Evolutionary conservation across 2,888 invertebrate genomes (phyloP).

Genomic region (Hirtodrosophila trivittata): DNA sequence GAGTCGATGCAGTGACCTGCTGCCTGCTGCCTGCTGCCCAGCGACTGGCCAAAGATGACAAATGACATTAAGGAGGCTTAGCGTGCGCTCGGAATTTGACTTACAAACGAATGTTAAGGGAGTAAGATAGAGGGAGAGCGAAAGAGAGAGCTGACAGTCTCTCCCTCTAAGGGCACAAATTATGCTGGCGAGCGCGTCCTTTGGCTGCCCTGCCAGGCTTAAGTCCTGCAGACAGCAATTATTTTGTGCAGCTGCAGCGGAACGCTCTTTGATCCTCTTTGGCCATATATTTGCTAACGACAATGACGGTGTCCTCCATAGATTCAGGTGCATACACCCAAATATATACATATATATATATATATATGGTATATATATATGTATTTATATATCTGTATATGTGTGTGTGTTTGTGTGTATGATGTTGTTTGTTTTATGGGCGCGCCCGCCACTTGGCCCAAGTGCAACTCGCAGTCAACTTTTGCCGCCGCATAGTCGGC

Average conservation of each 20-base stretch:
- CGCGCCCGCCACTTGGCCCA: constrained; percentile 72
- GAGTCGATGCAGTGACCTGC: not conserved
- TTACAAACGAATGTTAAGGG: constrained; percentile 37
- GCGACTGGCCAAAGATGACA: constrained; percentile 55
- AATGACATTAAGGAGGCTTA: constrained; percentile 72
- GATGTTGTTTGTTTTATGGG: constrained; percentile 72
- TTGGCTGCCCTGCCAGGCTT: constrained; percentile 13
- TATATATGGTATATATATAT: constrained; percentile 8
- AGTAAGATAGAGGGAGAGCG: not conserved
- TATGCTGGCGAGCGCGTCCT: constrained; percentile 31
- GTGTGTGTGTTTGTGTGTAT: constrained; percentile 36
- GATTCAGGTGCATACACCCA: constrained; percentile 39
- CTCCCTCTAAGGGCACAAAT: constrained; percentile 26
- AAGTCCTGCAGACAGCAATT: constrained; percentile 59
- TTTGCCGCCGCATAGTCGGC: constrained; percentile 62
- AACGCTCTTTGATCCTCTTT: constrained; percentile 71
- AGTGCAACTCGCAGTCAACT: constrained; percentile 77
- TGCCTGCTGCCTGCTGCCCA: not conserved
- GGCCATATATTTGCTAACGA: constrained; percentile 78
- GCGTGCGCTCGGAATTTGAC: constrained; percentile 55
- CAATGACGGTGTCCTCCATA: constrained; percentile 66
- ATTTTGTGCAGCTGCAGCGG: constrained; percentile 56
- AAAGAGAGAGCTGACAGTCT: not conserved
- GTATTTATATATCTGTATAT: constrained; percentile 20
- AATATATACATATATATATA: constrained; percentile 11